Evolutionary conservation across 2,113 vertebrate genomes (phyloP), one percentile per base, ranked within the genome.

Genomic region (Empidonax traillii): DNA sequence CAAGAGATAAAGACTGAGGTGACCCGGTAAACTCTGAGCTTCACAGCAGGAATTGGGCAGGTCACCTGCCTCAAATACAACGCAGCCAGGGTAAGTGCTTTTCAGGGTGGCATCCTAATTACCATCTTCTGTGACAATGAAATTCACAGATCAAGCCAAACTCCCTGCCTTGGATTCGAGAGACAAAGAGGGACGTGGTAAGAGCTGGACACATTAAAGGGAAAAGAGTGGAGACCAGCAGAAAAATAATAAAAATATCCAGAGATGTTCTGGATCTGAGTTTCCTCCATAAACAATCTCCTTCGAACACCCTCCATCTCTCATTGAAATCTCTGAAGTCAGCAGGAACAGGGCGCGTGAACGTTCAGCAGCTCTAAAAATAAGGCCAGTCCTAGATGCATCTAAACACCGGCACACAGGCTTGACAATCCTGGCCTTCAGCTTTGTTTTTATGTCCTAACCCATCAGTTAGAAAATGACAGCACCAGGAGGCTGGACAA

Each of bases 271-370:
- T n/a, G 46, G n/a, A 28, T 52, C 33, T 43, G 21, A 67, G 47
- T 49, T 90, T 91, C n/a, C 58, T 41, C 44, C n/a, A 19, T 47
- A 22, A 76, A 55, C 24, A 87, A 53, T n/a, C 55, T 89, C 83
- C 63, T 93, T 61, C 75, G 53, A 76, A 77, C 75, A 95, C 82
- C 90, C 92, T 97, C 72, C 85, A 81, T 51, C 55, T 93, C 95
- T 93, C 92, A 88, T 52, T 96, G 92, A 97, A 96, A 96, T 71
- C 72, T 85, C 90, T 86, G 43, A 83, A 97, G 94, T 96, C 87
- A 95, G 95, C 91, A 94, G 87, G 89, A 95, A 75, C 3, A 2
- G 59, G 46, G 72, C 49, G 0, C 14, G 27, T 75, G 73, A 71
- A 74, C 2, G 28, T 84, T 80, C 16, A 0, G 68, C 53, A 61